A percentile compares a stretch with the other conserved stretches of the same genome.
Evolutionary conservation across 2,797 vertebrate species (phyloP).

Genomic region (Aphelocoma californica): DNA sequence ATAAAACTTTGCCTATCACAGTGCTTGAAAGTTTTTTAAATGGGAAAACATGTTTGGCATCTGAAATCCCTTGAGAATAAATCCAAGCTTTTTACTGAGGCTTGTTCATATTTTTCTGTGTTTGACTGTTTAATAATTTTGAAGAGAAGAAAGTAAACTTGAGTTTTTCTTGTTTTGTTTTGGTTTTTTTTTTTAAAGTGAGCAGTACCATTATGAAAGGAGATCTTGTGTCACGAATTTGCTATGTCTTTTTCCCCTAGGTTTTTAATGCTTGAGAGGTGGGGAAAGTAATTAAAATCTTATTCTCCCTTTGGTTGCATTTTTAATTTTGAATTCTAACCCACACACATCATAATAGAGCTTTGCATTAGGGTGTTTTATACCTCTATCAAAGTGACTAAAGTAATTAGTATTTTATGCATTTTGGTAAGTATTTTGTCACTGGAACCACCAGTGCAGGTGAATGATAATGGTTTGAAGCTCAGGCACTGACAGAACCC

Average conservation of each 20-base stretch:
- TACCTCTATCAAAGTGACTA: slow-evolving; percentile 46
- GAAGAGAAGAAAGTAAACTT: neutral
- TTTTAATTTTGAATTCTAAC: slow-evolving; percentile 59
- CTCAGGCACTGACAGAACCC: slow-evolving; percentile 31
- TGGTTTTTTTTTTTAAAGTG: neutral
- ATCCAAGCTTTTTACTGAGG: neutral
- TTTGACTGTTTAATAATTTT: slow-evolving; percentile 6
- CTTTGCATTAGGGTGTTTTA: slow-evolving; percentile 53
- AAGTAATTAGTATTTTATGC: slow-evolving; percentile 65
- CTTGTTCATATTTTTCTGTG: neutral
- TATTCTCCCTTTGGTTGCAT: slow-evolving; percentile 39
- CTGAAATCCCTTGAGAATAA: slow-evolving; percentile 20
- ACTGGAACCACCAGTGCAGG: slow-evolving; percentile 30
- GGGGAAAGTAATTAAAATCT: slow-evolving; percentile 57
- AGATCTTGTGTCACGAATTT: neutral
- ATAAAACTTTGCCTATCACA: neutral
- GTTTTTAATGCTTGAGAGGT: slow-evolving; percentile 10
- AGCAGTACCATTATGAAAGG: neutral
- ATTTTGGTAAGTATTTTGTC: slow-evolving; percentile 65
- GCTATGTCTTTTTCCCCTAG: slow-evolving; percentile 3
- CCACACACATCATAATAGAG: neutral
- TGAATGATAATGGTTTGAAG: slow-evolving; percentile 66
- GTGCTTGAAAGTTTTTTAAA: slow-evolving; percentile 13
- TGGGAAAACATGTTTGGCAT: slow-evolving; percentile 11
- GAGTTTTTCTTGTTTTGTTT: neutral